Percentiles rank a stretch among this genome's conserved stretches.
These are phyloP conservation scores for Ostrea edulis DNA, from an alignment of 1,140 invertebrate species.

Conservation along the genomic window DNA sequence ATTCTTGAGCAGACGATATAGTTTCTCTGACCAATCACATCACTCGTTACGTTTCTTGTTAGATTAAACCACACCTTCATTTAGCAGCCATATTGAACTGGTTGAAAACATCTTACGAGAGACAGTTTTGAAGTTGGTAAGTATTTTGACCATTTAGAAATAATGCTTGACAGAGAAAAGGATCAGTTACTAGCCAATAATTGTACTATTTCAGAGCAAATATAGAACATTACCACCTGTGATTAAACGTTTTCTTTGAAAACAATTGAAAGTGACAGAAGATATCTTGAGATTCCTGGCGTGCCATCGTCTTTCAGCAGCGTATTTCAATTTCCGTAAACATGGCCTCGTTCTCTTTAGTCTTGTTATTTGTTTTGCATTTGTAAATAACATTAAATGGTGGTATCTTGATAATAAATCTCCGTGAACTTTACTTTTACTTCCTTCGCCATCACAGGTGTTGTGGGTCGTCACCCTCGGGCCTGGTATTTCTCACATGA, in stretches of 20 bases:
- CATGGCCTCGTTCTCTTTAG: neutral
- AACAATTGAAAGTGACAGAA: neutral
- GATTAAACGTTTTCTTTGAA: neutral
- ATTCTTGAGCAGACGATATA: conserved; percentile 12
- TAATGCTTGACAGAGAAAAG: neutral
- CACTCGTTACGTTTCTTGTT: conserved; percentile 25
- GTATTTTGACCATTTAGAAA: neutral
- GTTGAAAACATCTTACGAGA: neutral
- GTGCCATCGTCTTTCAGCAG: neutral
- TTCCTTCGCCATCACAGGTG: conserved; percentile 14
- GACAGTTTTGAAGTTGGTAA: conserved; percentile 10
- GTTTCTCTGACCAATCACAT: conserved; percentile 22
- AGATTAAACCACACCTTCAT: conserved; percentile 37
- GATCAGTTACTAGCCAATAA: neutral
- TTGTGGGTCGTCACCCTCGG: neutral
- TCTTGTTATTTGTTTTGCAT: conserved; percentile 28
- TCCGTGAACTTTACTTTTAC: conserved; percentile 2
- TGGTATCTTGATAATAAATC: neutral
- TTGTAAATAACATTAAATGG: neutral
- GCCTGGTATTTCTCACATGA: conserved; percentile 13
- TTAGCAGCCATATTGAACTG: conserved; percentile 34
- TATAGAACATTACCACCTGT: neutral
- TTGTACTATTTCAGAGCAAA: neutral
- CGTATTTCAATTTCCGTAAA: conserved; percentile 26
- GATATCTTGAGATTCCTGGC: neutral